Evolutionary conservation across 2,113 vertebrate species (phyloP), one percentile per base, ranked within the genome.

Genomic region (Cyphomyrus plagiostoma): DNA sequence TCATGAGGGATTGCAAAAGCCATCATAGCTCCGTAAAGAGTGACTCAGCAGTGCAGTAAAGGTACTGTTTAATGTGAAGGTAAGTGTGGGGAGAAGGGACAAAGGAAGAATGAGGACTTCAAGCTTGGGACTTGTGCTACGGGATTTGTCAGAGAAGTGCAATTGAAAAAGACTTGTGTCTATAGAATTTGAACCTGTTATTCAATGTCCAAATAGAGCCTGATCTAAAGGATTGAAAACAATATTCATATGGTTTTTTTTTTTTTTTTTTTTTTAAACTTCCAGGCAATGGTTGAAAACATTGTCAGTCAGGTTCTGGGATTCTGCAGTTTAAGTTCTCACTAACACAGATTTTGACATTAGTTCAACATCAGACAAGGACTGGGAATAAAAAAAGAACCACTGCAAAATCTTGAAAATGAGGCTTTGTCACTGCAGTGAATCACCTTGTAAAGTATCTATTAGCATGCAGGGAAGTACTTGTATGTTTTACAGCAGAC

Each of bases 401-500:
- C n/a, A 26, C 23, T n/a, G 17, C 10, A n/a, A 86, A 49, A 49
- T 86, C 23, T 85, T 86, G 21, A 50, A 86, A 86, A 49, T n/a
- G 83, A 3, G n/a, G 10, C 23, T 13, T 86, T 10, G 15, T 66
- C 15, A 83, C 26, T 82, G 74, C 26, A 83, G 35, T 1, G 45
- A 39, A 26, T 66, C n/a, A 52, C 9, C 35, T 49, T 49, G n/a
- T 56, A 77, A 62, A 49, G 42, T 58, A 45, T 15, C 23, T 15
- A 58, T 9, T 84, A 19, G 35, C 49, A 45, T 23, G 23, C 50
- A 8, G 8, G 15, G 45, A 91, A 93, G 89, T 90, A 95, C 95
- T 92, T 56, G 94, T 95, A 92, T 96, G 93, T 80, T 95, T 95
- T 94, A 96, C 94, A 90, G 95, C 94, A 0, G 94, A 95, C 46